Evolutionary conservation across 1,140 invertebrate genomes (phyloP).

Genomic region (Zaprionus taronus): DNA sequence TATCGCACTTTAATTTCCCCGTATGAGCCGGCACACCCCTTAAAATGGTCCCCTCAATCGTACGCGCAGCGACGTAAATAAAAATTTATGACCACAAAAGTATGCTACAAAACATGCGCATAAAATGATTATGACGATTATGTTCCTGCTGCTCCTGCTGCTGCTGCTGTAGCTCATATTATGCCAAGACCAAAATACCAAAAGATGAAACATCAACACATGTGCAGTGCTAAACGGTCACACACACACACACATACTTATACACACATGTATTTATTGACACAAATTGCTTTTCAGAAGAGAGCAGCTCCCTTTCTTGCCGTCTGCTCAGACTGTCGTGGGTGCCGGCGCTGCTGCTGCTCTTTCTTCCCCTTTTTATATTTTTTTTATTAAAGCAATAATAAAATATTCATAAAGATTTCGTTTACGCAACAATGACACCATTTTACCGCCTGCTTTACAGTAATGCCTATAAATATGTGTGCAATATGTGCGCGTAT

Average conservation of each 20-base stretch:
- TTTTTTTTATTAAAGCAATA: constrained; percentile 79
- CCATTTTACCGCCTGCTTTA: constrained; percentile 54
- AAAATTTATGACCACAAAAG: constrained; percentile 79
- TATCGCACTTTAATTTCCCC: constrained; percentile 75
- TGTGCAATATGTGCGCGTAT: constrained; percentile 24
- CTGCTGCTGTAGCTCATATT: constrained; percentile 34
- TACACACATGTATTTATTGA: constrained; percentile 64
- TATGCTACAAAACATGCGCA: constrained; percentile 75
- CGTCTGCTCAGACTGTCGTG: constrained; percentile 1
- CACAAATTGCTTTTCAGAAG: constrained; percentile 75
- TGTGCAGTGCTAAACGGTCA: constrained; percentile 50
- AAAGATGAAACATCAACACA: constrained; percentile 39
- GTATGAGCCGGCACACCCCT: constrained; percentile 14
- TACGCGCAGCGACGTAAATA: constrained; percentile 67
- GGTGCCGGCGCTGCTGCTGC: not conserved
- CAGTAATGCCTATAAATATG: constrained; percentile 59
- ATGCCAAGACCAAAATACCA: constrained; percentile 43
- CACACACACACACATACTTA: constrained; percentile 27
- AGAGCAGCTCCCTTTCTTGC: constrained; percentile 6
- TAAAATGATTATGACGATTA: constrained; percentile 83
- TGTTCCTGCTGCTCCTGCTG: constrained; percentile 41
- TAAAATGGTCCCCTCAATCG: constrained; percentile 34
- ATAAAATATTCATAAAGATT: constrained; percentile 83
- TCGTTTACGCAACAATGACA: constrained; percentile 63
- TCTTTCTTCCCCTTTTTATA: constrained; percentile 13